Evolutionary conservation across 2,797 vertebrate species (phyloP), one percentile per base, ranked within the genome.

Genomic region (Ctenosaura bakeri): DNA sequence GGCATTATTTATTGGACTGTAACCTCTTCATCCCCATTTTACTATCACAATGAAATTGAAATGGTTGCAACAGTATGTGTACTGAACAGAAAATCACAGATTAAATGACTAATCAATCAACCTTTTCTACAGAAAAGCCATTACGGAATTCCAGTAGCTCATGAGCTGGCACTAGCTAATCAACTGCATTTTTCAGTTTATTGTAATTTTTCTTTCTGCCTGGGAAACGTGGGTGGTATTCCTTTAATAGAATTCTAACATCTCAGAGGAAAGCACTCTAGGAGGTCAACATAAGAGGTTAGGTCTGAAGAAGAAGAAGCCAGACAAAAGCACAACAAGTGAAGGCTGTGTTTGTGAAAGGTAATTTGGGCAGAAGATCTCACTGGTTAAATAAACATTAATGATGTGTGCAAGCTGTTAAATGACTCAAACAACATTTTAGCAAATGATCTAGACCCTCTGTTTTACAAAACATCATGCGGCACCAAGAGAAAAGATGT

Each of bases 101-200:
- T 82, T 80, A 87, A 90, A 91, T 35, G 89, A 83, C 92, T 81
- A 87, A 85, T 83, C 87, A 87, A 18, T 77, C 87, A 89, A 35
- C 13, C 69, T 90, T 69, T 38, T 78, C 62, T 83, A 6, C 22
- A 88, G 83, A 88, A 78, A 79, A 92, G 24, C 42, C 66, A 38
- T 73, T 50, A 86, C 84, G 87, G 81, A 42, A 42, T 90, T 88
- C 89, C 50, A 90, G 82, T 91, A 80, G 56, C 54, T 78, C 42
- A 90, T 89, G 54, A 87, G 6, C 14, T 13, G 77, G 52, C 10
- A 80, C 26, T 50, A 93, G 10, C 8, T 89, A 84, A 93, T 90
- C 59, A 91, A 73, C 66, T 87, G 80, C 3, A 82, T 42, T 35
- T 90, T 56, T 22, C 59, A 83, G 18, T 13, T 83, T 69, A 91